Percentiles rank a stretch among this genome's conserved stretches.
Conservation (phyloP, 2,888 invertebrate species). For the Ichneumoninae sp. region DNA sequence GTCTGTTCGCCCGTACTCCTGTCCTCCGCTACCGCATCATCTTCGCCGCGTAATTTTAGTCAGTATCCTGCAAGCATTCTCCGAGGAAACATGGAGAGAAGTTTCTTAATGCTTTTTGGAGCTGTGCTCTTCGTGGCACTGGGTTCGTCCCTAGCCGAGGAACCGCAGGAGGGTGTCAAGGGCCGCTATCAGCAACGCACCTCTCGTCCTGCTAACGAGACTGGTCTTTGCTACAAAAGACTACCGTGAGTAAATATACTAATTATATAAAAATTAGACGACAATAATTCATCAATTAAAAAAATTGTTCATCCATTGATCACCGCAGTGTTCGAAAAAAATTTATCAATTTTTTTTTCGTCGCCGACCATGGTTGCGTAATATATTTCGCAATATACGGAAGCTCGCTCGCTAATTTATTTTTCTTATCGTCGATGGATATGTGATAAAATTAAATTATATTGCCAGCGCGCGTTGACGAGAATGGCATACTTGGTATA, state of each 20-base stretch:
- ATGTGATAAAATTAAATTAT: slow-evolving; percentile 7
- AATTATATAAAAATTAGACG: not conserved
- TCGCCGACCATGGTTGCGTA: not conserved
- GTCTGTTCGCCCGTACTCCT: not conserved
- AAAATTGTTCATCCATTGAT: not conserved
- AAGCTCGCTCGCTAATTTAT: not conserved
- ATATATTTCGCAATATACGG: not conserved
- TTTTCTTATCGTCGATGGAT: not conserved
- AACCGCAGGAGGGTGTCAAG: slow-evolving; percentile 74
- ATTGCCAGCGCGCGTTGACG: not conserved
- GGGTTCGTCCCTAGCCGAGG: slow-evolving; percentile 64
- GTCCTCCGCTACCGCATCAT: not conserved
- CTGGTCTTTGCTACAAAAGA: slow-evolving; percentile 88
- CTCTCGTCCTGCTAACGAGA: slow-evolving; percentile 72
- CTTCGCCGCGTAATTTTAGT: slow-evolving; percentile 52
- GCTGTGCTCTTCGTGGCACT: slow-evolving; percentile 68
- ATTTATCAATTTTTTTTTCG: not conserved
- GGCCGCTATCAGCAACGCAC: slow-evolving; percentile 68
- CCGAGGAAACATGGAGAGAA: slow-evolving; percentile 75
- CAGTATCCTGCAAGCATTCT: slow-evolving; percentile 73
- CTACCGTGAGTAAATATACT: slow-evolving; percentile 87
- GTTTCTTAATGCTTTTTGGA: slow-evolving; percentile 55
- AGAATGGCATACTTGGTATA: not conserved
- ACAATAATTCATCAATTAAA: not conserved
- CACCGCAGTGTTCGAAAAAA: not conserved